Percentiles rank a stretch among this genome's conserved stretches.
Conservation (phyloP, 2,888 invertebrate genomes). For the Parthenolecanium corni region DNA sequence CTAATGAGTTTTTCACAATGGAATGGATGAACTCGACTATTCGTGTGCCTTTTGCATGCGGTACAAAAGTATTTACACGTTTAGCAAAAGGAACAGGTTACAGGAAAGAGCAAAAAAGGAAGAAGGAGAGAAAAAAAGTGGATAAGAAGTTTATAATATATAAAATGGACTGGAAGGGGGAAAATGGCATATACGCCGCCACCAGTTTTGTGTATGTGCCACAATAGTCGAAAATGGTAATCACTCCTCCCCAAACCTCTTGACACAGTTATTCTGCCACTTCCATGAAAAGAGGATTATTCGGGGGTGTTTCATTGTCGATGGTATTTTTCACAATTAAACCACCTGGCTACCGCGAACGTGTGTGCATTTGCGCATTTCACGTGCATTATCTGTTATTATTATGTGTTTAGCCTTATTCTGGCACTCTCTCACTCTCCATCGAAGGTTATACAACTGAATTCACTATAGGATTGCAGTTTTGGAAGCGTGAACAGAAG, state of each 20-base stretch:
- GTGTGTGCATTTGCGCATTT: slow-evolving; percentile 14
- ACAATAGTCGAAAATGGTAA: slow-evolving; percentile 16
- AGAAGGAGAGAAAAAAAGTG: no score
- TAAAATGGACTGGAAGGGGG: slow-evolving; percentile 6
- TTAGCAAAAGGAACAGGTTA: no score
- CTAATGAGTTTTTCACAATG: no score
- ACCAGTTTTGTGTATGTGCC: not conserved
- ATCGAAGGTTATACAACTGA: not conserved
- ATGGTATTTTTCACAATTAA: slow-evolving; percentile 1
- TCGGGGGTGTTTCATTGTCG: slow-evolving; percentile 24
- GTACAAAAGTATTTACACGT: no score
- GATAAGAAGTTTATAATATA: no score
- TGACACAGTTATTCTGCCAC: slow-evolving; percentile 26
- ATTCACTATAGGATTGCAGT: not conserved
- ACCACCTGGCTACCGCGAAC: slow-evolving; percentile 19
- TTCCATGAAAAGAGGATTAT: slow-evolving; percentile 25
- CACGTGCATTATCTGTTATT: slow-evolving; percentile 10
- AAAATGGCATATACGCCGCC: not conserved
- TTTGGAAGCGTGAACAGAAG: no score
- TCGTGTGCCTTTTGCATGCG: no score
- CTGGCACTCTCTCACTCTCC: no score
- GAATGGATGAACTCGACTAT: no score
- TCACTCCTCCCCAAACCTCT: slow-evolving; percentile 23
- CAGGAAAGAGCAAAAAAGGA: no score
- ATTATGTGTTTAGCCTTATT: not conserved